Conservation (phyloP, 2,797 vertebrate genomes). For the Antrozous pallidus region DNA sequence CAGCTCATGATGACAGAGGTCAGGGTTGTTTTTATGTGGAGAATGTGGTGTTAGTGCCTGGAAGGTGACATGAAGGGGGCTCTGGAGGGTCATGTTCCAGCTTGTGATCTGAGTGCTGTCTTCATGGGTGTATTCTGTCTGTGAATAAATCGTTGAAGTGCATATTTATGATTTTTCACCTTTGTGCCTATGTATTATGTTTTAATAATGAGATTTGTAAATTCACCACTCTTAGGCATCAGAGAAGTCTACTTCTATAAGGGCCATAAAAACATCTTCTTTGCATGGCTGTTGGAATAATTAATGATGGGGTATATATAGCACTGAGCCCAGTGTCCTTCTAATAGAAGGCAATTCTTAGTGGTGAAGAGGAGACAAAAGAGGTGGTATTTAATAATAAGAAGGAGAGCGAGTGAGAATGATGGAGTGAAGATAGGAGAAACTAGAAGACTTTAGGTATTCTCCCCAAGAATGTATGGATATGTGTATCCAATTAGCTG, state of each 20-base stretch:
- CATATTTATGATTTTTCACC: background rate
- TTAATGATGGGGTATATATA: background rate
- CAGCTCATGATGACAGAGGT: background rate
- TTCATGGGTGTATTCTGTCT: background rate
- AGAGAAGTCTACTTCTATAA: background rate
- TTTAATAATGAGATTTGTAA: background rate
- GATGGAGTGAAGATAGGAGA: background rate
- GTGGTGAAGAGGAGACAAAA: background rate
- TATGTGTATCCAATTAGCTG: background rate
- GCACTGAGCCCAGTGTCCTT: background rate
- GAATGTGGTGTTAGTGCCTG: background rate
- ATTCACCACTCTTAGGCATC: background rate
- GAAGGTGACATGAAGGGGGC: background rate
- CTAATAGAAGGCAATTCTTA: background rate
- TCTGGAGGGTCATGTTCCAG: background rate
- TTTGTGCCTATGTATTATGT: background rate
- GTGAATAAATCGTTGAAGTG: background rate
- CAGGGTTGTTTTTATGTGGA: background rate
- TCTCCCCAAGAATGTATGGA: background rate
- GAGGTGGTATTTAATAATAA: background rate
- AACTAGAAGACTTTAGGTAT: background rate
- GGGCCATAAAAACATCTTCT: background rate
- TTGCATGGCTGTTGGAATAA: background rate
- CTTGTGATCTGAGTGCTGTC: background rate
- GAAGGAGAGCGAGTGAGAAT: background rate